These are phyloP conservation scores for Meandrusa payeni DNA, from an alignment of 2,888 invertebrate species.

Conservation along the genomic window DNA sequence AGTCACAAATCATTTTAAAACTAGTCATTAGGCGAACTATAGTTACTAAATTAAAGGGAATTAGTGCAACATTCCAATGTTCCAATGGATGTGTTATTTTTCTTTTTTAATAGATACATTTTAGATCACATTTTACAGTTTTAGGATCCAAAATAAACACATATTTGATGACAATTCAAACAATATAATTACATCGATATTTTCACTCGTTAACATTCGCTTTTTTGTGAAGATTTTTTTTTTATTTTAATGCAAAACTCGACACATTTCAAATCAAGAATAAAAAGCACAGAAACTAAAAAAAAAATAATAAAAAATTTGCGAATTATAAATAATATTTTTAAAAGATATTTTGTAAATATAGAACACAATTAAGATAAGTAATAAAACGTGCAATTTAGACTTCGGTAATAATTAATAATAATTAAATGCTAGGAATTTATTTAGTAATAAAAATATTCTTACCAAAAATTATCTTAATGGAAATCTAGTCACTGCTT, in stretches of 20 bases:
- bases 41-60: conserved; percentile 59
- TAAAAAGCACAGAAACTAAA: no score
- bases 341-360: conserved; percentile 77
- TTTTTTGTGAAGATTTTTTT: no score
- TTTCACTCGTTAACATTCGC: no score
- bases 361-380: conserved; percentile 53
- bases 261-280: no score
- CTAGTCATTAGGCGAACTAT: conserved; percentile 55
- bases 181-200: no score
- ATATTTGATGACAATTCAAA: no score
- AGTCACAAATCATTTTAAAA: conserved; percentile 59
- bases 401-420: conserved; percentile 55
- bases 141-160: no score
- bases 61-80: conserved; percentile 55
- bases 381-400: conserved; percentile 69
- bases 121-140: no score
- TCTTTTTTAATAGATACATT: no score
- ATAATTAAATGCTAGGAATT: conserved; percentile 62
- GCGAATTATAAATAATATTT: conserved; percentile 72
- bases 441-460: conserved; percentile 38
- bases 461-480: conserved; percentile 39
- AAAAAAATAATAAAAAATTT: conserved; percentile 46
- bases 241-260: no score
- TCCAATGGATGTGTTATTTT: no score
- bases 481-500: conserved; percentile 56